phyloP scores from a whole-genome alignment of 2,888 invertebrate species.

The Watsonalla cultraria region DNA sequence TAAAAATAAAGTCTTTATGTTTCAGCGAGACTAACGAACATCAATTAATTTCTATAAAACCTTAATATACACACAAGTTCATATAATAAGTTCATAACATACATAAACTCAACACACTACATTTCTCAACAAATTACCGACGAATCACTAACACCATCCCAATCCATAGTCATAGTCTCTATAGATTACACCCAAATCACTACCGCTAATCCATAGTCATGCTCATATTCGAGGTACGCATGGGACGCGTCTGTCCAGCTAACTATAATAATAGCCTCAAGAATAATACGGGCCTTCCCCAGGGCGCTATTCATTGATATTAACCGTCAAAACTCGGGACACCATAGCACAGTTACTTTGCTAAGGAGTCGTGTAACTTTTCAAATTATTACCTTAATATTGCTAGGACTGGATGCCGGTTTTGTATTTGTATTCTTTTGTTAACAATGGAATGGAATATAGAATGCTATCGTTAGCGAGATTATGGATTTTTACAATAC shows the following conservation, averaged over 20 bases:
- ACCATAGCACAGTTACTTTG: constrained; percentile 27
- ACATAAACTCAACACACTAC: too few relatives aligned
- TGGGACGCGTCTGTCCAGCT: constrained; percentile 7
- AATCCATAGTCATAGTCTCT: too few relatives aligned
- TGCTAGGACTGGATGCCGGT: background rate
- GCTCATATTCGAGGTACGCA: background rate
- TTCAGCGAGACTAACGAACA: too few relatives aligned
- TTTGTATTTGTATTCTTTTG: background rate
- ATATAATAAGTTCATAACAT: too few relatives aligned
- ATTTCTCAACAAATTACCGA: too few relatives aligned
- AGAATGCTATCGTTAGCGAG: background rate
- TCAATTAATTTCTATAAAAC: too few relatives aligned
- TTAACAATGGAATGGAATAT: background rate
- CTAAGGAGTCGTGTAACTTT: constrained; percentile 6
- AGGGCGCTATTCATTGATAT: constrained; percentile 56
- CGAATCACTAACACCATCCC: too few relatives aligned
- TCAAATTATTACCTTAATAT: background rate
- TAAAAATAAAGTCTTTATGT: too few relatives aligned
- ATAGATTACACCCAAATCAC: background rate
- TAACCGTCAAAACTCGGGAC: constrained; percentile 38
- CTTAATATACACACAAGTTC: too few relatives aligned
- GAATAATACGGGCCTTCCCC: constrained; percentile 38
- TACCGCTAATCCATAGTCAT: background rate
- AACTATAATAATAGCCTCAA: constrained; percentile 29
- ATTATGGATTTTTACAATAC: too few relatives aligned